Base-by-base conservation (phyloP, 2,113 vertebrate genomes). In the Madoqua kirkii region DNA sequence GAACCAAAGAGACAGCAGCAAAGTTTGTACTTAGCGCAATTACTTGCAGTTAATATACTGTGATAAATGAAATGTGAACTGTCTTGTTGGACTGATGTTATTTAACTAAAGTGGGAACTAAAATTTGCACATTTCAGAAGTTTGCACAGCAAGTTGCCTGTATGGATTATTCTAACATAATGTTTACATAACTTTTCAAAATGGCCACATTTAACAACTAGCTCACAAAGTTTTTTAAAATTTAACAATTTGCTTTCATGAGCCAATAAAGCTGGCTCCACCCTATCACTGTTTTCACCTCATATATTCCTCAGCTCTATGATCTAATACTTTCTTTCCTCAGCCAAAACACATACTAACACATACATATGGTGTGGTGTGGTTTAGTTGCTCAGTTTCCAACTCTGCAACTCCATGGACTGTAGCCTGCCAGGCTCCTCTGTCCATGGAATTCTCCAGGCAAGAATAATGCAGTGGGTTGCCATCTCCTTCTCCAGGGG, bases 31-130 rank as follows among this genome's bases (percentile, higher is more conserved):
- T 94, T 92, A n/a, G 31, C 89, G 29, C 27, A 87, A 90, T 96
- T 87, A 92, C 25, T 90, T 78, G 85, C 17, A 83, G 36, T 83
- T 87, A 95, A 87, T 81, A 92, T 33, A 67, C 4, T 43, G n/a
- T 93, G 64, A 87, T 74, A 95, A 81, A 54, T 87, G 2, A 92
- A 93, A 87, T 43, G n/a, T 87, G 64, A 93, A 76, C 92, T 96
- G 55, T 91, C 11, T 60, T 96, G 48, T 78, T 81, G 31, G 82
- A 55, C 40, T 43, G 55, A 52, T 64, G 29, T 45, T 90, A 93
- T 57, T 89, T 91, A 85, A 88, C 21, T 87, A 87, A 92, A 89
- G 17, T 59, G 31, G 52, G 48, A 74, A 93, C 21, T 91, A 91
- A 93, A 96, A 86, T 95, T 67, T 36, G n/a, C 40, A 31, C 4